Percentiles rank a stretch among this genome's conserved stretches.
These are phyloP conservation scores for Melanerpes formicivorus DNA, from an alignment of 2,113 vertebrate species.

Conservation along the genomic window DNA sequence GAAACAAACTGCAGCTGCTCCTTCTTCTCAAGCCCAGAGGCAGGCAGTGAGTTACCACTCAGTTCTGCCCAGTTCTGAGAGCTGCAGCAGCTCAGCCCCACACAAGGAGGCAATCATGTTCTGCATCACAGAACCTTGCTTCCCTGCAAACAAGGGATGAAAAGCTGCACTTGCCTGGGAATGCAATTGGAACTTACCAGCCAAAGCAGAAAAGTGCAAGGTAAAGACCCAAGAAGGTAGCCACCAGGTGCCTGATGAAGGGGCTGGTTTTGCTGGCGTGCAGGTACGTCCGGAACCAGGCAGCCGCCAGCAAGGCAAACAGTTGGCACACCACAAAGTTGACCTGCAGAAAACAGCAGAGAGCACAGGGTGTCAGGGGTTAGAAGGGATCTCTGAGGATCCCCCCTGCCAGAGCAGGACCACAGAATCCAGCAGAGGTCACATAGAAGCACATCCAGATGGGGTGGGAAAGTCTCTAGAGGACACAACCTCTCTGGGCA, in stretches of 20 bases:
- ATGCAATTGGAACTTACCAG: slow-evolving; percentile 86
- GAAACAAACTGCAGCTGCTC: neutral
- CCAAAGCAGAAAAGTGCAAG: slow-evolving; percentile 99
- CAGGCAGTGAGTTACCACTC: neutral
- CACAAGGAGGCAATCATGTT: neutral
- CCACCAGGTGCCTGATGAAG: slow-evolving; percentile 94
- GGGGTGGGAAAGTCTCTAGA: too few relatives aligned
- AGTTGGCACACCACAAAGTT: slow-evolving; percentile 98
- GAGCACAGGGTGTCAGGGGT: neutral
- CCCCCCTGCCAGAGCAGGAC: too few relatives aligned
- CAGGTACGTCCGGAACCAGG: slow-evolving; percentile 97
- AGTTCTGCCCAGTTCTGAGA: neutral
- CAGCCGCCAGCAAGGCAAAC: slow-evolving; percentile 93
- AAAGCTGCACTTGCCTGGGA: neutral
- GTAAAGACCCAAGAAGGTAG: slow-evolving; percentile 95
- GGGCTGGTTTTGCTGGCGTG: slow-evolving; percentile 96
- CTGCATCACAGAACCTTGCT: neutral
- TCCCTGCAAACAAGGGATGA: neutral
- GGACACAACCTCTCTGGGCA: too few relatives aligned
- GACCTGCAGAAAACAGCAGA: slow-evolving; percentile 80
- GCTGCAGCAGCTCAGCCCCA: neutral
- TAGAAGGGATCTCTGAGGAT: too few relatives aligned
- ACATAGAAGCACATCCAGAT: too few relatives aligned
- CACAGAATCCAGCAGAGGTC: too few relatives aligned
- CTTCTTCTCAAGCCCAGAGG: neutral